Conservation (phyloP, 2,113 vertebrate species). For the Strigops habroptila region DNA sequence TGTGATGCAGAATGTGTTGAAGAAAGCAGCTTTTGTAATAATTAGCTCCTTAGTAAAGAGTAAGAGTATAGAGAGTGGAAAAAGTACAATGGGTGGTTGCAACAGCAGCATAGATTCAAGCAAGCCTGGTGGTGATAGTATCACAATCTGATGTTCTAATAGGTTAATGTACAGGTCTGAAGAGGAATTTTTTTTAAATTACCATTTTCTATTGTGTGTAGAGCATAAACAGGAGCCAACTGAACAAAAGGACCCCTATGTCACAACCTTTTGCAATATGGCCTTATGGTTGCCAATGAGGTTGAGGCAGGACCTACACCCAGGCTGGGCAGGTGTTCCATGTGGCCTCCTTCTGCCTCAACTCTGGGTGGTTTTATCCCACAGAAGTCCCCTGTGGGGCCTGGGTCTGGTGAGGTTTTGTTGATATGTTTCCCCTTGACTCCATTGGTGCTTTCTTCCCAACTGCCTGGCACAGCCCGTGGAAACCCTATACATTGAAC, state of each 20-base stretch:
- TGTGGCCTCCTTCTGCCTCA: neutral
- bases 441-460: neutral
- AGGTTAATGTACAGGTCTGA: neutral
- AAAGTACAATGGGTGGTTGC: neutral
- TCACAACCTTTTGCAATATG: neutral
- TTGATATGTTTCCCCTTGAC: neutral
- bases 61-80: neutral
- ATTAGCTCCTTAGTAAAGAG: neutral
- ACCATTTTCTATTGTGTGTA: neutral
- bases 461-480: neutral
- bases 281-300: neutral
- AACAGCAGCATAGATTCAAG: neutral
- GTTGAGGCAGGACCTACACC: neutral
- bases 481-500: neutral
- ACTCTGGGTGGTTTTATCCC: neutral
- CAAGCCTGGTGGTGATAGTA: neutral
- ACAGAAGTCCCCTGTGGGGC: fast-evolving
- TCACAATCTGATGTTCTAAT: neutral
- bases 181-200: neutral
- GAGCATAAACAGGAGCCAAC: neutral
- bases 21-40: conserved; percentile 25
- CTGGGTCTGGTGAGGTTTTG: neutral
- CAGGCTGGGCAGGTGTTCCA: neutral
- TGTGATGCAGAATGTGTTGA: neutral
- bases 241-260: neutral